Evolutionary conservation across 2,113 vertebrate species (phyloP).

Genomic region (Dromaius novaehollandiae): DNA sequence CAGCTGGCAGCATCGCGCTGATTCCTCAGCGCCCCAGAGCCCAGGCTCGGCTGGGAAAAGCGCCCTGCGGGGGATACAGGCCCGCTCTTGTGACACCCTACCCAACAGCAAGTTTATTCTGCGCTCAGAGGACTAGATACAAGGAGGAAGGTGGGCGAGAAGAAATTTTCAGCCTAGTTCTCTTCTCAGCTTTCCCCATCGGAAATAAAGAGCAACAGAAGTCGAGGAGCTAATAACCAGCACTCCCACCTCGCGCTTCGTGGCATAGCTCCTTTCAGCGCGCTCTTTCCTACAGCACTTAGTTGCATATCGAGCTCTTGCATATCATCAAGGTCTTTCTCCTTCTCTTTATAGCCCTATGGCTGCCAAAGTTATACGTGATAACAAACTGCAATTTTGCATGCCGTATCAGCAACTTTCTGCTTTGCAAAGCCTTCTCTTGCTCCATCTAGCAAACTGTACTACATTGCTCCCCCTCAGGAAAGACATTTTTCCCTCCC

Average conservation of each 20-base stretch:
- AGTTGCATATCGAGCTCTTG: not conserved
- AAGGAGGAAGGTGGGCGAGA: not conserved
- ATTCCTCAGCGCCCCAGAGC: slow-evolving; percentile 8
- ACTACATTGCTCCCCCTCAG: not conserved
- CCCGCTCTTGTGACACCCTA: not conserved
- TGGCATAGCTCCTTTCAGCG: not conserved
- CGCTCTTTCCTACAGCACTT: not conserved
- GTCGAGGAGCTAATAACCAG: not conserved
- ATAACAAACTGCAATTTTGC: not conserved
- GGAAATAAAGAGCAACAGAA: not conserved
- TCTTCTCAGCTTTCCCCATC: not conserved
- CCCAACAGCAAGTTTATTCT: not conserved
- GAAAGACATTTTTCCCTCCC: not conserved
- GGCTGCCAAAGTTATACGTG: not conserved
- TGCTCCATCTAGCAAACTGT: not conserved
- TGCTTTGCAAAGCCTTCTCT: not conserved
- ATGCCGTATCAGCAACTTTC: not conserved
- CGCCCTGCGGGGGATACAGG: not conserved
- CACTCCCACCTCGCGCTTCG: not conserved
- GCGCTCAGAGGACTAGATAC: not conserved
- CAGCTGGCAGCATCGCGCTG: slow-evolving; percentile 21
- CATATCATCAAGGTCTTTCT: not conserved
- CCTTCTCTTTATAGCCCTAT: not conserved
- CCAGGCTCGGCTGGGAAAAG: not conserved
- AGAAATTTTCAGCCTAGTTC: not conserved